A percentile compares a stretch with the other conserved stretches of the same genome.
phyloP scores from a whole-genome alignment of 2,797 vertebrate species.

The Chelidonichthys spinosus region DNA sequence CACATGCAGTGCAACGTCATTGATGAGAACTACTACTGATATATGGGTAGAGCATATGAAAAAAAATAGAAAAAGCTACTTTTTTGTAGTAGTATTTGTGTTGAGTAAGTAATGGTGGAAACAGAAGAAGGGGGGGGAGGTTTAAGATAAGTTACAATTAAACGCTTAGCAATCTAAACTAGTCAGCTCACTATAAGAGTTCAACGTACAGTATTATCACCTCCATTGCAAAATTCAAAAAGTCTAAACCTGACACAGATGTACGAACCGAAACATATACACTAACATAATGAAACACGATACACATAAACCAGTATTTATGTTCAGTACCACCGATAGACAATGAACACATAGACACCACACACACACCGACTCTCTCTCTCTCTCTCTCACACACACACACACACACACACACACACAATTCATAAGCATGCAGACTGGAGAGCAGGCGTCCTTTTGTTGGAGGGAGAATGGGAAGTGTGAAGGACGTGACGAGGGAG shows the following conservation, averaged over 20 bases:
- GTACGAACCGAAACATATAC: slow-evolving; percentile 26
- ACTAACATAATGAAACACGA: slow-evolving; percentile 43
- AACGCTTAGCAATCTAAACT: not conserved
- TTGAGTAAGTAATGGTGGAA: not conserved
- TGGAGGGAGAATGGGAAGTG: slow-evolving; percentile 83
- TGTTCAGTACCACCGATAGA: slow-evolving; percentile 45
- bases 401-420: slow-evolving; percentile 55
- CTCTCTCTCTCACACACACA: slow-evolving; percentile 25
- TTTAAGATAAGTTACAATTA: not conserved
- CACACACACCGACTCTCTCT: slow-evolving; percentile 8
- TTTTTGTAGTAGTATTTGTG: not conserved
- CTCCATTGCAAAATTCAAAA: slow-evolving; percentile 17
- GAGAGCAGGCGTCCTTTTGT: slow-evolving; percentile 81
- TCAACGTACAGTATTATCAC: not conserved
- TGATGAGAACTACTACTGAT: not conserved
- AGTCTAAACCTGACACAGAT: slow-evolving; percentile 25
- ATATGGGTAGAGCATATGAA: not conserved
- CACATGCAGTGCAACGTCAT: not conserved
- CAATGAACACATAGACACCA: slow-evolving; percentile 47
- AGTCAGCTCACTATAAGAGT: not conserved
- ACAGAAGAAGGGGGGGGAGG: not conserved
- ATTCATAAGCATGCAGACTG: slow-evolving; percentile 81
- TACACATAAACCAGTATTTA: slow-evolving; percentile 50
- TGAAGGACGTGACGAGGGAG: slow-evolving; percentile 87
- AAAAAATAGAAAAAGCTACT: not conserved